These are phyloP conservation scores for Drosophila nikananu DNA, from an alignment of 1,140 invertebrate species.

Conservation along the genomic window DNA sequence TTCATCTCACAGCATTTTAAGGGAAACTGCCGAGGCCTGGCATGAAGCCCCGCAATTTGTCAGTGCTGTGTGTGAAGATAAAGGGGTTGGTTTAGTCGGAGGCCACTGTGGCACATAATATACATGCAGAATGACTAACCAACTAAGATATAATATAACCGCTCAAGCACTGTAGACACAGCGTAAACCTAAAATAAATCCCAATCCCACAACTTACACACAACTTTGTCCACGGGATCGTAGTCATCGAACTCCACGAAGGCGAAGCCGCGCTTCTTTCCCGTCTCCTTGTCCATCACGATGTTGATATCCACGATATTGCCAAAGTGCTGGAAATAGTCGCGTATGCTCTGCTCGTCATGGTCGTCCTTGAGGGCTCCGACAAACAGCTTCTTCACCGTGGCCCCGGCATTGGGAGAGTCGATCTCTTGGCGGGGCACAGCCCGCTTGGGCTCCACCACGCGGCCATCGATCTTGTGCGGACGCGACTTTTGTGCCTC, in stretches of 20 bases:
- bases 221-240: constrained; percentile 98
- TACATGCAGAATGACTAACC: constrained; percentile 26
- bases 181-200: neutral
- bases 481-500: constrained; percentile 95
- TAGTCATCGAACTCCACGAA: constrained; percentile 99
- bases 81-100: constrained; percentile 11
- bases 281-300: constrained; percentile 95
- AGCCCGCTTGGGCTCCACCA: constrained; percentile 98
- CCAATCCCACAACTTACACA: constrained; percentile 87
- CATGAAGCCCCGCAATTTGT: constrained; percentile 58
- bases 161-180: constrained; percentile 51
- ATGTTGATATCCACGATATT: constrained; percentile 93
- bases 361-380: constrained; percentile 96
- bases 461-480: constrained; percentile 90
- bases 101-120: constrained; percentile 58
- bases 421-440: constrained; percentile 97
- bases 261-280: constrained; percentile 96
- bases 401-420: constrained; percentile 95
- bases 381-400: constrained; percentile 98
- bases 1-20: constrained; percentile 87
- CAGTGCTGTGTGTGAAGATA: constrained; percentile 48
- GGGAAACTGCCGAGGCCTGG: constrained; percentile 22
- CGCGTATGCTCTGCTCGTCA: constrained; percentile 93
- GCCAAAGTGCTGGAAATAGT: constrained; percentile 95
- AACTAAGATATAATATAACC: constrained; percentile 78